Conservation (phyloP, 2,113 vertebrate genomes). For the Acrocephalus arundinaceus region DNA sequence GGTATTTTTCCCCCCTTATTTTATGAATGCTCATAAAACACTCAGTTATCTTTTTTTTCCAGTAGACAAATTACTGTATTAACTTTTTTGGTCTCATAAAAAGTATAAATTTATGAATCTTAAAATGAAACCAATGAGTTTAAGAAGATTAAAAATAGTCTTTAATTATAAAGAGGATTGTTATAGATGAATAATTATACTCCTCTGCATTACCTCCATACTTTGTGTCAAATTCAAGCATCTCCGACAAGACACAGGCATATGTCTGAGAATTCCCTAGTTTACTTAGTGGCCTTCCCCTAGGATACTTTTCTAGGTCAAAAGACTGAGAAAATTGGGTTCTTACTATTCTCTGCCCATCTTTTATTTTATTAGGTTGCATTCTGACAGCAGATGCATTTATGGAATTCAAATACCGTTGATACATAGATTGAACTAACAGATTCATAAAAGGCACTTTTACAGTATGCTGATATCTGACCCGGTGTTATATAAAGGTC, state of each 20-base stretch:
- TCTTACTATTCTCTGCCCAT: neutral
- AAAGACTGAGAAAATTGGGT: neutral
- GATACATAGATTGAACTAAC: slow-evolving; percentile 12
- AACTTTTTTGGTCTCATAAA: neutral
- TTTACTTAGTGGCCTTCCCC: neutral
- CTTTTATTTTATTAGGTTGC: neutral
- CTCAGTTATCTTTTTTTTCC: neutral
- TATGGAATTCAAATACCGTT: slow-evolving; percentile 52
- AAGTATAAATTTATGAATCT: neutral
- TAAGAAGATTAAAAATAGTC: neutral
- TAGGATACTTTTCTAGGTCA: slow-evolving; percentile 1
- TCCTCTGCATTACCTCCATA: neutral
- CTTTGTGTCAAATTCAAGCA: neutral
- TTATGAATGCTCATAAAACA: neutral
- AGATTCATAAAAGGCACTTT: slow-evolving; percentile 31
- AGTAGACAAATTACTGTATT: neutral
- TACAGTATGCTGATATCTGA: slow-evolving; percentile 41
- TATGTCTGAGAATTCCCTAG: neutral
- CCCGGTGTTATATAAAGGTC: slow-evolving; percentile 67
- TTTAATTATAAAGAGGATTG: neutral
- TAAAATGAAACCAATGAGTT: neutral
- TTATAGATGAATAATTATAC: neutral
- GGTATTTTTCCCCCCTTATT: neutral
- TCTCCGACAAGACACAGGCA: neutral
- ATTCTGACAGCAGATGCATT: neutral